A percentile compares a stretch with the other conserved stretches of the same genome.
Evolutionary conservation across 2,888 invertebrate species (phyloP).

Genomic region (Rambutsinella grinnellia): DNA sequence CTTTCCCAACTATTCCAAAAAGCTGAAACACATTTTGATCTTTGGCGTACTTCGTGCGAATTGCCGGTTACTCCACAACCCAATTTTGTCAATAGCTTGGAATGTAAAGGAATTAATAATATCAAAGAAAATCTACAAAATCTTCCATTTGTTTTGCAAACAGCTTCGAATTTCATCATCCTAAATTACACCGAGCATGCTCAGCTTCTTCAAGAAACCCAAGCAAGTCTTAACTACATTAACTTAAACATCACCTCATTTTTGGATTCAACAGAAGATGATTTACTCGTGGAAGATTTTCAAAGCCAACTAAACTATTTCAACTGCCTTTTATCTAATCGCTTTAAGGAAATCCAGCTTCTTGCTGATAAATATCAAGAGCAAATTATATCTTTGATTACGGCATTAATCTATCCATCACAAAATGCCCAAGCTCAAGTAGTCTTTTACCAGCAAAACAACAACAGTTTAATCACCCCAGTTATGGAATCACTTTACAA

Average conservation of each 20-base stretch:
- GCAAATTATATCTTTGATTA: not conserved
- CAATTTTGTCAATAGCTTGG: no score
- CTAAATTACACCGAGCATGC: not conserved
- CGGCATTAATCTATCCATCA: not conserved
- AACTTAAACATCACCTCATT: no score
- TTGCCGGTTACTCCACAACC: no score
- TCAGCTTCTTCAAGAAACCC: no score
- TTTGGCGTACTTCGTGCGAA: no score
- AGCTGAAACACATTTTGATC: no score
- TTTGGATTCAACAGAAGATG: no score
- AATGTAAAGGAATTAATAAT: no score
- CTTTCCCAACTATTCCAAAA: no score
- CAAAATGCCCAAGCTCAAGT: not conserved
- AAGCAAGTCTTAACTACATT: no score
- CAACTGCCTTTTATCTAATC: not conserved
- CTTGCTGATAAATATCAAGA: not conserved
- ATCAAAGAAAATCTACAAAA: no score
- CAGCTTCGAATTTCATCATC: not conserved
- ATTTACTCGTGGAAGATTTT: not conserved
- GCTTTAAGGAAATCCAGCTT: not conserved
- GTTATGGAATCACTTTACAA: not conserved
- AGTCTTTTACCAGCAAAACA: not conserved
- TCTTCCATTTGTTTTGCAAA: not conserved
- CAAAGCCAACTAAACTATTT: not conserved
- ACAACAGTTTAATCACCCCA: not conserved